Evolutionary conservation across 2,888 invertebrate genomes (phyloP).

Genomic region (Glaucopsyche alexis): DNA sequence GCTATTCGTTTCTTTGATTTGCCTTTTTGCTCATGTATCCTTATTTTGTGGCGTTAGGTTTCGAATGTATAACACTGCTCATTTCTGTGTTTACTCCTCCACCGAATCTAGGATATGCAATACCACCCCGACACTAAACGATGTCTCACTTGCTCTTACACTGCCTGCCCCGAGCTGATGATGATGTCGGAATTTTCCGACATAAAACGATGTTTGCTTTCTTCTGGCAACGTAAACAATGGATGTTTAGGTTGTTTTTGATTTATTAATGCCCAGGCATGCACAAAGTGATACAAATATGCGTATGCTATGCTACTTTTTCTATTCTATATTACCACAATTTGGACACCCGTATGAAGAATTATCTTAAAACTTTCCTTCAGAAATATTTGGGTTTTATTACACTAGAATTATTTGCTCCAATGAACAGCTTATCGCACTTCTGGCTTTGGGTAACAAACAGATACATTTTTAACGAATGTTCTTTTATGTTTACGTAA

Average conservation of each 20-base stretch:
- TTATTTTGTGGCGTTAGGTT: constrained; percentile 19
- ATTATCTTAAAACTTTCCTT: not conserved
- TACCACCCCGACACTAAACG: constrained; percentile 23
- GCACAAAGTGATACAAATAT: constrained; percentile 31
- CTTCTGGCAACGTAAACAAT: constrained; percentile 32
- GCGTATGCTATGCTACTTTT: not conserved
- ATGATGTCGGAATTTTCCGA: constrained; percentile 44
- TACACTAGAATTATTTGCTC: not conserved
- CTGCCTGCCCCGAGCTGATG: constrained; percentile 42
- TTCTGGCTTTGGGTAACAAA: not conserved
- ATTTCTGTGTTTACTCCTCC: constrained; percentile 16
- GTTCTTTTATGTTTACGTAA: not conserved
- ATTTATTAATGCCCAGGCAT: constrained; percentile 47
- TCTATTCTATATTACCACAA: not conserved
- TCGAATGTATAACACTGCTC: constrained; percentile 12
- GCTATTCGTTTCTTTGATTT: constrained; percentile 15
- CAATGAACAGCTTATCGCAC: constrained; percentile 9
- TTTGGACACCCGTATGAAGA: not conserved
- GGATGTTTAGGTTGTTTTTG: constrained; percentile 43
- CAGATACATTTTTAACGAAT: not conserved
- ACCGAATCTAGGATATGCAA: constrained; percentile 22
- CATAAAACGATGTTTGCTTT: constrained; percentile 42
- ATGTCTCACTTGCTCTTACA: constrained; percentile 29
- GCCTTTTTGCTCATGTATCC: constrained; percentile 20
- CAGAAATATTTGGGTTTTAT: not conserved